These are phyloP conservation scores for Dryobotodes eremita DNA, from an alignment of 2,888 invertebrate species.

Conservation along the genomic window DNA sequence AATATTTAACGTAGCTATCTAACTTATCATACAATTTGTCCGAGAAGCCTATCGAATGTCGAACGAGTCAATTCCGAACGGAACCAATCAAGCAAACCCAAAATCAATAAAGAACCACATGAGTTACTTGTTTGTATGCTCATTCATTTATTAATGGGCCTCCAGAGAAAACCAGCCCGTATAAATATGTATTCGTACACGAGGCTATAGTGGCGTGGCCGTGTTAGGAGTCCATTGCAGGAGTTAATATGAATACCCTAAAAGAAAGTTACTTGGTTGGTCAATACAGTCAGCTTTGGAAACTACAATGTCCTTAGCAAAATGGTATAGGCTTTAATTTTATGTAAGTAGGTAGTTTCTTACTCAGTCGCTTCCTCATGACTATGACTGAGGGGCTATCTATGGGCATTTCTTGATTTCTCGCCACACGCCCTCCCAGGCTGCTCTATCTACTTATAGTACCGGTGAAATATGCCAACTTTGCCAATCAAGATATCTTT, in stretches of 20 bases:
- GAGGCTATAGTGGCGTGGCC: background rate
- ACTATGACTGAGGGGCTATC: background rate
- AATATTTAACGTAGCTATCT: background rate
- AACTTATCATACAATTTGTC: background rate
- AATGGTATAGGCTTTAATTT: background rate
- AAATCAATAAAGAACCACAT: background rate
- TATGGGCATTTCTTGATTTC: background rate
- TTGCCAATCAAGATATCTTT: too few species aligned
- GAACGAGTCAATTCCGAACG: background rate
- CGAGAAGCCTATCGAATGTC: background rate
- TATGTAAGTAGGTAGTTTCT: background rate
- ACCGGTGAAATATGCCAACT: too few species aligned
- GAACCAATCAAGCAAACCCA: conserved; percentile 10
- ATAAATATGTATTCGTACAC: background rate
- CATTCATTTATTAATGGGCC: too few species aligned
- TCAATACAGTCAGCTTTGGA: background rate
- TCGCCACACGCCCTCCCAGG: background rate
- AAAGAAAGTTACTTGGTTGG: background rate
- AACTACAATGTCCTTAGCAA: background rate
- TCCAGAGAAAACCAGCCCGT: background rate
- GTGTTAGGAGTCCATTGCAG: background rate
- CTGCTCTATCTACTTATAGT: background rate
- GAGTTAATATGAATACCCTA: background rate
- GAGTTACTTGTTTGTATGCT: too few species aligned
- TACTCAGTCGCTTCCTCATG: background rate